Evolutionary conservation across 2,888 invertebrate species (phyloP).

Genomic region (Oxycera nigricornis): DNA sequence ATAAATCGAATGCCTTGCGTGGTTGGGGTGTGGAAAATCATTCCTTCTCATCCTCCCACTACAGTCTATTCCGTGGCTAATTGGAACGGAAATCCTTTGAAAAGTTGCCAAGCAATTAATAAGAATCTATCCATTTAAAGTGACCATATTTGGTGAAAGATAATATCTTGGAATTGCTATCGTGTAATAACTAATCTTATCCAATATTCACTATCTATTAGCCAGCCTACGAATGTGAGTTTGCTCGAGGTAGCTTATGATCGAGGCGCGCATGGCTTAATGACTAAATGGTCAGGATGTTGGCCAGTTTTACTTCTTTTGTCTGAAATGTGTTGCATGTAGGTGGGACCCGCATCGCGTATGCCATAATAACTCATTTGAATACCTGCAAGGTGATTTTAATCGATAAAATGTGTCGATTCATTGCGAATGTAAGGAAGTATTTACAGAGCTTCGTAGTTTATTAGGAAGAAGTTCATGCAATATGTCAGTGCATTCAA

Average conservation of each 20-base stretch:
- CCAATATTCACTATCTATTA: not conserved
- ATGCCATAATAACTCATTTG: not conserved
- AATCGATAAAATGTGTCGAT: not conserved
- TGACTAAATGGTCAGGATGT: not conserved
- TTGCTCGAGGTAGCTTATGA: not conserved
- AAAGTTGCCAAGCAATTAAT: constrained; percentile 7
- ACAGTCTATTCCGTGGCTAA: not conserved
- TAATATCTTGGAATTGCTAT: constrained; percentile 6
- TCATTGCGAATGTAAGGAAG: not conserved
- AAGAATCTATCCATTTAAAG: constrained; percentile 18
- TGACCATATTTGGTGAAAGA: constrained; percentile 33
- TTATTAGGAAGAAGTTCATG: too few species aligned
- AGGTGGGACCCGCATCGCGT: not conserved
- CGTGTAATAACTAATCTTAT: constrained; percentile 5
- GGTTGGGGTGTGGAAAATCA: not conserved
- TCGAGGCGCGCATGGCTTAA: too few species aligned
- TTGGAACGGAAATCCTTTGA: constrained; percentile 35
- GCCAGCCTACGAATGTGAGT: not conserved
- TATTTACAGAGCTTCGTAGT: too few species aligned
- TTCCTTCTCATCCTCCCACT: not conserved
- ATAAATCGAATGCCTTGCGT: not conserved
- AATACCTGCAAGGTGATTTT: not conserved
- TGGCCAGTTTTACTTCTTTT: not conserved
- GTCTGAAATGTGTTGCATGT: not conserved
- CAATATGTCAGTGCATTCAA: too few species aligned